These are phyloP conservation scores for Hyperoodon ampullatus DNA, from an alignment of 2,113 vertebrate species.

Conservation along the genomic window DNA sequence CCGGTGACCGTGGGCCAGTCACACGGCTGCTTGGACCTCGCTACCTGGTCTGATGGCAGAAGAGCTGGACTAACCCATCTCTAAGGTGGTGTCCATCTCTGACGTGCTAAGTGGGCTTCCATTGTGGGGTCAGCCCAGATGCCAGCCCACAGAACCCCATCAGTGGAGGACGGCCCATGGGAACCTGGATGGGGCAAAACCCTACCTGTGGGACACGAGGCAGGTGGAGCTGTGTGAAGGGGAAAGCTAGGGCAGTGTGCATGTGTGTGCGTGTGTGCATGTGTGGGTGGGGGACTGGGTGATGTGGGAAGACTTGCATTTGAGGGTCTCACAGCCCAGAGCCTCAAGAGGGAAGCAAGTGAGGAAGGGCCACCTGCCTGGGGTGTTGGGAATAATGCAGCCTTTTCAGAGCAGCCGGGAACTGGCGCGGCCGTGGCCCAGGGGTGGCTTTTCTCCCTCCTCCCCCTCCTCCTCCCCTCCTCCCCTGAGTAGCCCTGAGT, in stretches of 20 bases:
- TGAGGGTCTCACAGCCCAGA: neutral
- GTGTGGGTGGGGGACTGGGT: neutral
- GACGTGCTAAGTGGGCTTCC: neutral
- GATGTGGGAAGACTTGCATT: neutral
- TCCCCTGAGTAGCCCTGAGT: neutral
- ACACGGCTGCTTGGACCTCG: neutral
- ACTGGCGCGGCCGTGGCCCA: accelerated
- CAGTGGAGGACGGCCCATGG: neutral
- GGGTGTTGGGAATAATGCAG: neutral
- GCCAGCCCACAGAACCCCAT: neutral
- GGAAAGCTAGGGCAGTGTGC: neutral
- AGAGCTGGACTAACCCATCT: accelerated
- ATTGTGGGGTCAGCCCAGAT: neutral
- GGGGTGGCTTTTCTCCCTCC: too few species aligned
- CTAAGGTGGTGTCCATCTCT: neutral
- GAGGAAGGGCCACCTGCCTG: neutral
- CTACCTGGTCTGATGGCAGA: accelerated
- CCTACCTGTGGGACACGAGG: accelerated
- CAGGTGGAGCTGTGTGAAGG: accelerated
- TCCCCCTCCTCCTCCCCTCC: accelerated
- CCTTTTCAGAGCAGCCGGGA: neutral
- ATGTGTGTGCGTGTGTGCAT: accelerated
- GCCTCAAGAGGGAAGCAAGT: accelerated
- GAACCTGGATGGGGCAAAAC: accelerated
- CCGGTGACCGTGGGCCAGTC: neutral